phyloP scores from a whole-genome alignment of 2,113 vertebrate species.

The Syngnathus floridae region DNA sequence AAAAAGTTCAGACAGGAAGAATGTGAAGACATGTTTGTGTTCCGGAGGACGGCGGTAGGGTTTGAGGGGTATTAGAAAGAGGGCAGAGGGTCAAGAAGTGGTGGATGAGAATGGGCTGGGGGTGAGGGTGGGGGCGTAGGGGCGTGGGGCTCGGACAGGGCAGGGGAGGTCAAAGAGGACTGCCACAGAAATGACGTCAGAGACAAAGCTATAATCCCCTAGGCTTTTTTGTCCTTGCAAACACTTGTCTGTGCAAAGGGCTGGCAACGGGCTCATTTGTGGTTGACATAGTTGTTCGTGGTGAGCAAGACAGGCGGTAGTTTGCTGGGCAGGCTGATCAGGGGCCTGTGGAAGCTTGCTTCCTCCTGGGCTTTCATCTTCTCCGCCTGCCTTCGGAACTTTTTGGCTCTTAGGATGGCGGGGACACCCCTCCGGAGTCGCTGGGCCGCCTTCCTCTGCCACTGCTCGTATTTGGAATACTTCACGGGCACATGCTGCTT shows the following conservation, averaged over 20 bases:
- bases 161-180: conserved; percentile 71
- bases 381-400: conserved; percentile 76
- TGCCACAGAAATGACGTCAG: conserved; percentile 77
- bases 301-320: conserved; percentile 71
- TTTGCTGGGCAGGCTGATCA: conserved; percentile 83
- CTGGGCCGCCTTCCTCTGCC: conserved; percentile 84
- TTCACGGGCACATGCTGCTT: conserved; percentile 77
- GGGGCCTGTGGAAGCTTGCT: conserved; percentile 74
- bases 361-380: conserved; percentile 79
- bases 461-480: conserved; percentile 83
- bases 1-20: conserved; percentile 71
- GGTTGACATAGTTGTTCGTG: conserved; percentile 75
- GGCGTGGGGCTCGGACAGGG: conserved; percentile 46
- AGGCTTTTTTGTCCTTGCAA: conserved; percentile 75
- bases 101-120: conserved; percentile 51
- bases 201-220: conserved; percentile 79
- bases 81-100: conserved; percentile 62
- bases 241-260: conserved; percentile 77
- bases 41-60: conserved; percentile 52
- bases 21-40: conserved; percentile 74
- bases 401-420: conserved; percentile 77
- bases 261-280: conserved; percentile 77
- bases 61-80: conserved; percentile 41
- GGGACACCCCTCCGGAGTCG: conserved; percentile 82
- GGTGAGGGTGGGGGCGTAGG: conserved; percentile 33